Conservation (phyloP, 2,797 vertebrate genomes). For the Tachyglossus aculeatus region DNA sequence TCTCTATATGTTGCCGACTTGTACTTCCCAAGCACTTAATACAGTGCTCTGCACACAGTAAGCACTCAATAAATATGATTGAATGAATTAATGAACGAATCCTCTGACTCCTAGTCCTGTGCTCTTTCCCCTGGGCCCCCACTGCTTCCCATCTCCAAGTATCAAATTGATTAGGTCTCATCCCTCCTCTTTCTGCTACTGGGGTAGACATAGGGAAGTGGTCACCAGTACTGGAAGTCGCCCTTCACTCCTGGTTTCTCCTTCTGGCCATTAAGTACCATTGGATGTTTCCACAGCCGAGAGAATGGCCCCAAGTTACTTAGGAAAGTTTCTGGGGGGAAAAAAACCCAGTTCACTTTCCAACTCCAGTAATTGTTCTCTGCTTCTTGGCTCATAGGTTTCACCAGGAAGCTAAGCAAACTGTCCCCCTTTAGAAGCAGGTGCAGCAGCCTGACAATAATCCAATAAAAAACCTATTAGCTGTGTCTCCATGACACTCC, state of each 20-base stretch:
- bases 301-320: constrained; percentile 12
- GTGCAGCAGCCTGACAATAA: constrained; percentile 72
- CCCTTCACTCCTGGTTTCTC: constrained; percentile 3
- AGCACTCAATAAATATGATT: no score
- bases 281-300: constrained; percentile 22
- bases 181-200: no score
- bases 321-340: constrained; percentile 29
- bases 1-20: no score
- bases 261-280: constrained; percentile 32
- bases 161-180: no score
- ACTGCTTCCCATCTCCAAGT: no score
- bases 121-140: no score
- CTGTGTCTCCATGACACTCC: constrained; percentile 70
- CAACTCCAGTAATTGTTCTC: constrained; percentile 40
- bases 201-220: no score
- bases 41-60: no score
- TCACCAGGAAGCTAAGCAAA: constrained; percentile 59
- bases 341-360: constrained; percentile 50
- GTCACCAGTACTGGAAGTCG: no score
- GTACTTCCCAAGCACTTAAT: no score
- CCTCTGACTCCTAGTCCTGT: no score
- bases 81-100: no score
- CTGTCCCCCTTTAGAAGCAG: constrained; percentile 66
- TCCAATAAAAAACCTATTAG: constrained; percentile 79
- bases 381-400: constrained; percentile 35